Evolutionary conservation across 2,888 invertebrate species (phyloP).

Genomic region (Apotomis turbidana): DNA sequence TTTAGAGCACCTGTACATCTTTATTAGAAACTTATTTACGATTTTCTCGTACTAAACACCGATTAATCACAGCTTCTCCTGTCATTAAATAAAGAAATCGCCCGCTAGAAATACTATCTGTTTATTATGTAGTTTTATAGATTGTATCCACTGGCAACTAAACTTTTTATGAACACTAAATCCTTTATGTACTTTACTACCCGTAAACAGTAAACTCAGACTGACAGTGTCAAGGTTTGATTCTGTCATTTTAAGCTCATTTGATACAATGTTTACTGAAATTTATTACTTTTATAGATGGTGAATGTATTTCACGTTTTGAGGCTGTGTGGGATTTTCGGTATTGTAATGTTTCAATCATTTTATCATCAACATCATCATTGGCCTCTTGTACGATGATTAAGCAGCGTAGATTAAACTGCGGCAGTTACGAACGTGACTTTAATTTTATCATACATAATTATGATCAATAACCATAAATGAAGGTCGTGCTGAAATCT

Average conservation of each 20-base stretch:
- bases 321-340: neutral
- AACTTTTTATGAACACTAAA: slow-evolving; percentile 14
- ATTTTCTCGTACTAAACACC: no score
- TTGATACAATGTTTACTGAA: slow-evolving; percentile 34
- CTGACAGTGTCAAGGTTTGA: slow-evolving; percentile 16
- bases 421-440: no score
- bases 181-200: slow-evolving; percentile 1
- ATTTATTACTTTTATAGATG: slow-evolving; percentile 11
- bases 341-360: neutral
- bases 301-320: neutral
- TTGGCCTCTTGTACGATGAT: no score
- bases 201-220: slow-evolving; percentile 7
- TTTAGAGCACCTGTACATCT: no score
- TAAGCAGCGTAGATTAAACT: no score
- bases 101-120: neutral
- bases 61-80: no score
- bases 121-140: slow-evolving; percentile 2
- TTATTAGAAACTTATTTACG: no score
- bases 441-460: no score
- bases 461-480: no score
- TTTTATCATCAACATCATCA: neutral
- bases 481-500: no score
- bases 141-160: slow-evolving; percentile 1
- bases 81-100: no score
- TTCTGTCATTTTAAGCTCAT: slow-evolving; percentile 10